Percentiles rank a stretch among this genome's conserved stretches.
phyloP scores from a whole-genome alignment of 2,888 invertebrate genomes.

The Teleiodes luculella region DNA sequence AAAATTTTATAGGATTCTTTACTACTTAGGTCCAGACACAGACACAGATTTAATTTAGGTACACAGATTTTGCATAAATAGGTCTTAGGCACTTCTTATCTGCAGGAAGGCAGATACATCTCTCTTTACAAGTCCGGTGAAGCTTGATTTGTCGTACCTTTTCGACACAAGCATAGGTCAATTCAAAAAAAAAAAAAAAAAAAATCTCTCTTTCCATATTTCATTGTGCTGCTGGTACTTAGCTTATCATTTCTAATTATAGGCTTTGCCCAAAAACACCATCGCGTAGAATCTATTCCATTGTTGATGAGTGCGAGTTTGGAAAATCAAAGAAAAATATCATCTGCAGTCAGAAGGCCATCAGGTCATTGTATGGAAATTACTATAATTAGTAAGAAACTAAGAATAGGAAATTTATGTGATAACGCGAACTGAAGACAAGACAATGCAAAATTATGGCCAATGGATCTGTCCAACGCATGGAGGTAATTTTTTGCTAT shows the following conservation, averaged over 20 bases:
- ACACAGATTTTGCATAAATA: no score
- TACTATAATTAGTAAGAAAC: constrained; percentile 4
- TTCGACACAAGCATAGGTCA: no score
- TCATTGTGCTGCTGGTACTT: not conserved
- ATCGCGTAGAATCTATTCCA: not conserved
- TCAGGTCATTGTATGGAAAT: constrained; percentile 16
- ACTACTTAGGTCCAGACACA: no score
- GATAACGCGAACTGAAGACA: not conserved
- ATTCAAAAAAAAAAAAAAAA: no score
- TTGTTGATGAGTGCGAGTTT: not conserved
- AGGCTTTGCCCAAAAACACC: not conserved
- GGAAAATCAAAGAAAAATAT: constrained; percentile 4
- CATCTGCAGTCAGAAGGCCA: constrained; percentile 12
- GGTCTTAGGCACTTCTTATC: no score
- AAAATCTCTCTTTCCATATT: no score
- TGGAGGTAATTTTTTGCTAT: no score
- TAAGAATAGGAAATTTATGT: constrained; percentile 5
- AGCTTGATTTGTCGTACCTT: no score
- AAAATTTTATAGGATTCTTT: no score
- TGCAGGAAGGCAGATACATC: no score
- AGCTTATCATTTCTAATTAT: not conserved
- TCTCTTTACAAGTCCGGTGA: no score
- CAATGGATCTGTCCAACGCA: not conserved
- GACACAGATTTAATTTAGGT: no score
- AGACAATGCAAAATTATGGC: constrained; percentile 8